Base-by-base conservation (phyloP, 1,140 invertebrate species). In the Proctacanthus coquilletti region DNA sequence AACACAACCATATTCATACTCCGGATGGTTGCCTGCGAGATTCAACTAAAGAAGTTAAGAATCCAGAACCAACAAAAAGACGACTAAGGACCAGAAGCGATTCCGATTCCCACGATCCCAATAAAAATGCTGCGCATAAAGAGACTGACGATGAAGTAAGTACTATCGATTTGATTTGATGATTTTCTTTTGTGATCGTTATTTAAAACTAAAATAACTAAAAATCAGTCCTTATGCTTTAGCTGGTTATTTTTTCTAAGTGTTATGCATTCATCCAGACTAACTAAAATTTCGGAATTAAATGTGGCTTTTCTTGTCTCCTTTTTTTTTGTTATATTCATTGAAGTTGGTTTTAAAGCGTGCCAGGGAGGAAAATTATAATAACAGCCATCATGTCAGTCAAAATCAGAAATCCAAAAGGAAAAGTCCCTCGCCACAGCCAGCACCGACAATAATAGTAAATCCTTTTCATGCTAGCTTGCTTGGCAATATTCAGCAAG, bases 301-400 rank as follows among this genome's bases (percentile, higher is more conserved):
- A n/a, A n/a, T n/a, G n/a, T n/a, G n/a, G n/a, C n/a, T n/a, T n/a
- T n/a, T n/a, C n/a, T n/a, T n/a, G n/a, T n/a, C n/a, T n/a, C n/a
- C n/a, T n/a, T n/a, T n/a, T n/a, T n/a, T n/a, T n/a, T n/a, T n/a
- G n/a, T n/a, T n/a, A n/a, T n/a, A n/a, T n/a, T n/a, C n/a, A n/a
- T n/a, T n/a, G n/a, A 42, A 57, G 54, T 55, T 57, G 50, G 50
- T 53, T 42, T 57, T 57, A 45, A 57, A 57, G 54, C 54, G 54
- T 42, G 48, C 54, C 35, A 47, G 52, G 10, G 54, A 57, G 27
- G 54, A 57, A 25, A 23, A 10, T 9, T 6, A 17, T 18, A 40
- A 34, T 40, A 15, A 15, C 30, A 36, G 3, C 20, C 31, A 21
- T n/a, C 4, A 19, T 18, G 18, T 21, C 5, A 29, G 21, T 35